Evolutionary conservation across 2,113 vertebrate genomes (phyloP).

Genomic region (Nycticryphes semicollaris): DNA sequence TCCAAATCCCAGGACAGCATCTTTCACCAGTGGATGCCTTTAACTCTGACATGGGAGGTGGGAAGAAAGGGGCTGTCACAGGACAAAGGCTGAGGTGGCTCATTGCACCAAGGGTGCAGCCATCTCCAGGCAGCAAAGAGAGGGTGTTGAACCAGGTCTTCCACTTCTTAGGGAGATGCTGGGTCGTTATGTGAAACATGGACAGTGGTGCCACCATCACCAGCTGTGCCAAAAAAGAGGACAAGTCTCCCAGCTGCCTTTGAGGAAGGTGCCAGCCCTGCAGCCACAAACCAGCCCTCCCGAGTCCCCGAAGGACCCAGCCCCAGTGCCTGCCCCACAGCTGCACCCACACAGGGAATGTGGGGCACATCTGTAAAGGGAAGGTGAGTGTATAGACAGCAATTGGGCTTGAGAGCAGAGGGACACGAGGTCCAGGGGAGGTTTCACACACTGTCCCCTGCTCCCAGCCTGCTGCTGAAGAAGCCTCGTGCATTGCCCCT

Average conservation of each 20-base stretch:
- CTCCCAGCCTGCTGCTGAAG: background rate
- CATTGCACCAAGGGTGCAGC: background rate
- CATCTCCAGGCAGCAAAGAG: background rate
- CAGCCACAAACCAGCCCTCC: background rate
- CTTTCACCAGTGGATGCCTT: background rate
- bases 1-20: background rate
- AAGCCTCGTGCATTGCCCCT: accelerated
- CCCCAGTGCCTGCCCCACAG: accelerated
- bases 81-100: background rate
- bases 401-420: background rate
- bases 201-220: background rate
- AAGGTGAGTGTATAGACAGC: background rate
- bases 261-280: background rate
- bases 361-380: background rate
- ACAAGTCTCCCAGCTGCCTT: background rate
- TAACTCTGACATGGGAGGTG: background rate
- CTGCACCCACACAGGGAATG: accelerated
- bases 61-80: background rate
- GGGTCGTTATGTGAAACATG: background rate
- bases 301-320: background rate
- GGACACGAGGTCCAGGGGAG: background rate
- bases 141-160: background rate
- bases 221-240: background rate
- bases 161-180: background rate
- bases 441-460: background rate